Conservation (phyloP, 2,888 invertebrate species). For the Drosophila leonis region DNA sequence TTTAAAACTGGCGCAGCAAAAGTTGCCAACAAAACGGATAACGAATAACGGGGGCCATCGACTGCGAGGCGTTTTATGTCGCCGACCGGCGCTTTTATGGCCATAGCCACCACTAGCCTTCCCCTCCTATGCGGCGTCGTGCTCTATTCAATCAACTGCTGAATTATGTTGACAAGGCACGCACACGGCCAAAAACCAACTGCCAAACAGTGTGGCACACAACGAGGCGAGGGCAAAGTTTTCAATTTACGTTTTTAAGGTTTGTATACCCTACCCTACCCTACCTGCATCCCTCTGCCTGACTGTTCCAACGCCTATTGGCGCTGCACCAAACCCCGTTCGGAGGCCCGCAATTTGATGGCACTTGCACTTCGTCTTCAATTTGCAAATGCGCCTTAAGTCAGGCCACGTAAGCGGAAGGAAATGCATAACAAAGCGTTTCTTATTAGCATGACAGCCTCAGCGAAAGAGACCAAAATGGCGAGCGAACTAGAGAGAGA, state of each 20-base stretch:
- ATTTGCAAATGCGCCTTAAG: constrained; percentile 72
- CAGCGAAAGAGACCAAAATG: not conserved
- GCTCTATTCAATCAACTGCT: constrained; percentile 69
- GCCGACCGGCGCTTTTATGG: constrained; percentile 48
- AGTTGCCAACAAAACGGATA: constrained; percentile 53
- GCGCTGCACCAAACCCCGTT: too few relatives aligned
- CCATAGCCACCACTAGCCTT: not conserved
- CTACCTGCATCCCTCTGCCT: not conserved
- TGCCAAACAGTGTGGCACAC: constrained; percentile 38
- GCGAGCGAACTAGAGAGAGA: not conserved
- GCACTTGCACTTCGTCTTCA: constrained; percentile 73
- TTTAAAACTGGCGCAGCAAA: constrained; percentile 72
- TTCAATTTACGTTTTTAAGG: constrained; percentile 75
- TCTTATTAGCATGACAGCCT: constrained; percentile 66
- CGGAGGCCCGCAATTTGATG: constrained; percentile 40
- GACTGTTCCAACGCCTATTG: too few relatives aligned
- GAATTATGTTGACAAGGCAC: constrained; percentile 78
- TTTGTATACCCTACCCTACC: constrained; percentile 12
- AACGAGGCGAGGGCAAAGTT: constrained; percentile 55
- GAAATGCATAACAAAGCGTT: constrained; percentile 78
- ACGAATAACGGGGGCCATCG: constrained; percentile 42
- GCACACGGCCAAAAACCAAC: constrained; percentile 61
- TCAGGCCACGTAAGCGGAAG: constrained; percentile 75
- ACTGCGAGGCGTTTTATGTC: constrained; percentile 45
- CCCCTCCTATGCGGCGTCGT: not conserved